Conservation (phyloP, 2,888 invertebrate species). For the Dorcus hopei region DNA sequence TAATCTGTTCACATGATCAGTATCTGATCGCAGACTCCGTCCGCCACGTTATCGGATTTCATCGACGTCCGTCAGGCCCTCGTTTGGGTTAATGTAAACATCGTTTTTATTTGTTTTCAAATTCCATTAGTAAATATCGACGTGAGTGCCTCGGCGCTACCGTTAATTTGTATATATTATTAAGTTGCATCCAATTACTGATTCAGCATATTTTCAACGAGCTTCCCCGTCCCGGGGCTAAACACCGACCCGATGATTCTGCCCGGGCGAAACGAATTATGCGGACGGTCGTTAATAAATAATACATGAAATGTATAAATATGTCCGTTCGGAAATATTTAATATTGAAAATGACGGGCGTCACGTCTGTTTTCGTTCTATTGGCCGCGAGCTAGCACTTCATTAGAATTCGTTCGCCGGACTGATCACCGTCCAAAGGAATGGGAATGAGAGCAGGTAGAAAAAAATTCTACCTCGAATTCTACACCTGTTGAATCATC, state of each 20-base stretch:
- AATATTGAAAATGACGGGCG: slow-evolving; percentile 6
- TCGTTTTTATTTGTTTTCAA: slow-evolving; percentile 18
- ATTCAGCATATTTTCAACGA: slow-evolving; percentile 23
- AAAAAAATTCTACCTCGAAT: no score
- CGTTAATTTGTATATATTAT: slow-evolving; percentile 22
- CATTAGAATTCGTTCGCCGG: no score
- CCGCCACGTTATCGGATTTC: background rate
- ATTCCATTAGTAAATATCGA: slow-evolving; percentile 27
- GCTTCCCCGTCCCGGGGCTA: background rate
- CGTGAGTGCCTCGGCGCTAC: slow-evolving; percentile 14
- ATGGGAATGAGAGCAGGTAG: no score
- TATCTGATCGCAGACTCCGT: background rate
- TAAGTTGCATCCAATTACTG: slow-evolving; percentile 25
- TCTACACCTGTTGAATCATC: no score
- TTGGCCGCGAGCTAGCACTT: no score
- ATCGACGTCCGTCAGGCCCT: background rate
- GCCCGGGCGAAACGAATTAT: background rate
- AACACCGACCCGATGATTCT: no score
- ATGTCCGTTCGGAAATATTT: slow-evolving; percentile 15
- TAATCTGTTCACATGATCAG: background rate
- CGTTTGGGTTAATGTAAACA: slow-evolving; percentile 2
- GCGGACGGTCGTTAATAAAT: slow-evolving; percentile 14
- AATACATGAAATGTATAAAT: slow-evolving; percentile 24
- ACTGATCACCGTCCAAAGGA: no score
- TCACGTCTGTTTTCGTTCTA: slow-evolving; percentile 1